A percentile compares a stretch with the other conserved stretches of the same genome.
Conservation (phyloP, 2,888 invertebrate genomes). For the Pterostichus niger region DNA sequence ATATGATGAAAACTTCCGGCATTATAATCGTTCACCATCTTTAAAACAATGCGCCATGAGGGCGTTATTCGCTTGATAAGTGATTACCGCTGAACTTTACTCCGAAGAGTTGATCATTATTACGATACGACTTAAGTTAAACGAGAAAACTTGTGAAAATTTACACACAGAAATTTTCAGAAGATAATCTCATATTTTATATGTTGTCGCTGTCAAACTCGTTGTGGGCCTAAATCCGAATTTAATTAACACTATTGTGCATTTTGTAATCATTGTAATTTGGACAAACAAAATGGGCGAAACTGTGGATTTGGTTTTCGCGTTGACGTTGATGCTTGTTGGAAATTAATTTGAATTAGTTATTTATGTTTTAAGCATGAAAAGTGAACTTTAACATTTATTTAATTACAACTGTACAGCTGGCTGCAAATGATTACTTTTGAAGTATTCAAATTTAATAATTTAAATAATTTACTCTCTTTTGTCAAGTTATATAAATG, state of each 20-base stretch:
- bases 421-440: neutral
- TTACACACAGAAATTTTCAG: conserved; percentile 17
- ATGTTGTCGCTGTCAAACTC: too few relatives aligned
- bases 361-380: conserved; percentile 8
- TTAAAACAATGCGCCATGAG: conserved; percentile 10
- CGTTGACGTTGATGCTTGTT: conserved; percentile 9
- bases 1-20: neutral
- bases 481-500: too few relatives aligned
- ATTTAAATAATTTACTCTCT: too few relatives aligned
- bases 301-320: neutral
- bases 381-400: conserved; percentile 31
- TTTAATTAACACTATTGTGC: conserved; percentile 1
- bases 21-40: neutral
- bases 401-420: neutral
- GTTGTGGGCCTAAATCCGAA: neutral
- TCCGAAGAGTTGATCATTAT: conserved; percentile 39
- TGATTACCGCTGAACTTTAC: conserved; percentile 51
- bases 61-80: conserved; percentile 36
- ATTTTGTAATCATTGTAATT: conserved; percentile 2
- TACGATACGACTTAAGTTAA: conserved; percentile 54
- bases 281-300: neutral
- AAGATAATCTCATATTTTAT: neutral
- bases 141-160: conserved; percentile 52
- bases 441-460: neutral
- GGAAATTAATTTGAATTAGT: conserved; percentile 22